Evolutionary conservation across 2,888 invertebrate species (phyloP), one percentile per base, ranked within the genome.

Genomic region (Acleris holmiana): DNA sequence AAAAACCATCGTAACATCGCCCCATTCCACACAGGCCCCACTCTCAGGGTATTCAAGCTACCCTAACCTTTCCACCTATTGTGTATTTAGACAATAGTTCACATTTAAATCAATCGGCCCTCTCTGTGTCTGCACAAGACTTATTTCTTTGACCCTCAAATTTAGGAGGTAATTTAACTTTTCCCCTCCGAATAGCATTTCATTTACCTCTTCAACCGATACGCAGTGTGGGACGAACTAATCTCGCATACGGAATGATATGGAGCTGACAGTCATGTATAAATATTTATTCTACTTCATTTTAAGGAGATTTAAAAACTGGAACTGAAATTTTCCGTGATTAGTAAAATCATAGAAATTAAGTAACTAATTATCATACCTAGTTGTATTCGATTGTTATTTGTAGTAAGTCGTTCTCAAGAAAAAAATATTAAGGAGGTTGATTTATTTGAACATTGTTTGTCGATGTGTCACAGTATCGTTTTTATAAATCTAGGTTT

Each of bases 161-260:
- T 91, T 92, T 88, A 88, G 92, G 54, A 65, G 60, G 65, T 92
- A 92, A 92, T 92, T 92, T 92, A 92, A 92, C 91, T 91, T 92
- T 91, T 90, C 92, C 92, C 92, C 92, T 91, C 89, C 87, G 88
- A 90, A 89, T 90, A 89, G 91, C 92, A 91, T 92, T 92, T 92
- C 91, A 92, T 92, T 92, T 92, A 92, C 92, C 92, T 92, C 92
- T 92, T 91, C 91, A 91, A 88, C 89, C 91, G 91, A 92, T 92
- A 91, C 92, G 92, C 89, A 80, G 92, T 87, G 92, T 92, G 87
- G 91, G 91, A 91, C 87, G 90, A 87, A 91, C 92, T 91, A 91
- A 91, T 91, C 91, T 88, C 80, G 89, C 73, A 87, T 85, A 89
- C 56, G 60, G 73, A 69, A 72, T 69, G 67, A 72, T 44, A 62